Evolutionary conservation across 2,888 invertebrate species (phyloP).

Genomic region (Lycocerus yunnanus): DNA sequence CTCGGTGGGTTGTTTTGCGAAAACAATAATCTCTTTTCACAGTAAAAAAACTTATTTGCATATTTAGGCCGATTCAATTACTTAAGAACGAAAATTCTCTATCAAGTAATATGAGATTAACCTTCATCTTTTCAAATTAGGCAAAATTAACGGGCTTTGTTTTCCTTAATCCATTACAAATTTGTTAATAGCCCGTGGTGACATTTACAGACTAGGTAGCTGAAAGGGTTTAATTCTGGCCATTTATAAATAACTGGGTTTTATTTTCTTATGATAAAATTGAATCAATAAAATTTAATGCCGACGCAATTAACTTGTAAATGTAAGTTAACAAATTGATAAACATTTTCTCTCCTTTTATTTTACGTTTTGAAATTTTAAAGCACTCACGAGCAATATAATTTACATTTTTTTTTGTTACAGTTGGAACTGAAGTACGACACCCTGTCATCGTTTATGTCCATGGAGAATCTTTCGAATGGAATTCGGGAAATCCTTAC

Average conservation of each 20-base stretch:
- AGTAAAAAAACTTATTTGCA: neutral
- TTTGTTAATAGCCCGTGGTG: constrained; percentile 7
- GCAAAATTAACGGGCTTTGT: constrained; percentile 1
- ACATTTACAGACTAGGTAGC: constrained; percentile 4
- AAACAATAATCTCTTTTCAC: neutral
- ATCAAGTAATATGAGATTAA: neutral
- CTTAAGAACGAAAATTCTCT: neutral
- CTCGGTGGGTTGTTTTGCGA: neutral
- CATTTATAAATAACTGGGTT: constrained; percentile 4
- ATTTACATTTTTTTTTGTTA: constrained; percentile 36
- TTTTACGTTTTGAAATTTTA: neutral
- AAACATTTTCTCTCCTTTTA: neutral
- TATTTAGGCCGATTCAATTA: neutral
- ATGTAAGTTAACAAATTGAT: neutral
- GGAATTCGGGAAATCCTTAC: constrained; percentile 96
- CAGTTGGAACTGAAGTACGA: constrained; percentile 61
- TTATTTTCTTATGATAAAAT: neutral
- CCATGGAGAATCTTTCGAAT: constrained; percentile 89
- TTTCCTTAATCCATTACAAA: constrained; percentile 8
- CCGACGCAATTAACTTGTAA: neutral
- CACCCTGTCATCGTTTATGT: constrained; percentile 83
- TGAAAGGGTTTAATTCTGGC: constrained; percentile 10
- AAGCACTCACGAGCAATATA: neutral
- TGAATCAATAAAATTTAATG: neutral
- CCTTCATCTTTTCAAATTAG: neutral